Evolutionary conservation across 2,113 vertebrate genomes (phyloP).

Genomic region (Picathartes gymnocephalus): DNA sequence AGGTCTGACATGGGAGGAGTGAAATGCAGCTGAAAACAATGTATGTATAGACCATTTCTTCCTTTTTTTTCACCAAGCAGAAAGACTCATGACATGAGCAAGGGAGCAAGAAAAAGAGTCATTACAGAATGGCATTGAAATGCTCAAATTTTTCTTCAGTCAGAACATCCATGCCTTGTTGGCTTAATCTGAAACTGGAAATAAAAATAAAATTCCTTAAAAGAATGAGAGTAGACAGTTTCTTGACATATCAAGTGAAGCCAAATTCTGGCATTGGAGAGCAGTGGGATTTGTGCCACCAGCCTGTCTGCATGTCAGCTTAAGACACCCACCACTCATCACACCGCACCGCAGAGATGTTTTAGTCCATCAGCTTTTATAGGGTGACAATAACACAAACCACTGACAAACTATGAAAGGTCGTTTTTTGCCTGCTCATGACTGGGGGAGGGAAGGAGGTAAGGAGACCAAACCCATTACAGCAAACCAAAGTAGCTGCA

Average conservation of each 20-base stretch:
- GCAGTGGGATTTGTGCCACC: constrained; percentile 45
- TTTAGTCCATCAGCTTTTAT: constrained; percentile 45
- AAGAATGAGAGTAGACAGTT: background rate
- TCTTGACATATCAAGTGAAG: background rate
- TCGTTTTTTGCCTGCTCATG: background rate
- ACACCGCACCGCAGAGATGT: background rate
- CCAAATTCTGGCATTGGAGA: background rate
- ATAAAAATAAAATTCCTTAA: constrained; percentile 4
- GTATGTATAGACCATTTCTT: background rate
- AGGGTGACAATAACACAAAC: constrained; percentile 59
- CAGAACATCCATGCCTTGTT: background rate
- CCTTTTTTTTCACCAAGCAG: background rate
- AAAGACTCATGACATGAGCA: background rate
- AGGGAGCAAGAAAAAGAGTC: constrained; percentile 6
- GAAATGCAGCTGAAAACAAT: background rate
- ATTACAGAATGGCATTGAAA: background rate
- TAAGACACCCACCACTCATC: constrained; percentile 43
- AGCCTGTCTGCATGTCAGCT: constrained; percentile 45
- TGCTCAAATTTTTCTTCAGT: background rate
- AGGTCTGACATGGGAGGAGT: background rate
- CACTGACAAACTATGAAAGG: constrained; percentile 26
- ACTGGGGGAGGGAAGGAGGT: background rate
- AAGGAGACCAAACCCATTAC: background rate
- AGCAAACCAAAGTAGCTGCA: background rate
- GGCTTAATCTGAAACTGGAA: background rate